Percentiles rank a stretch among this genome's conserved stretches.
Evolutionary conservation across 2,113 vertebrate genomes (phyloP).

Genomic region (Neodontobutis hainanensis): DNA sequence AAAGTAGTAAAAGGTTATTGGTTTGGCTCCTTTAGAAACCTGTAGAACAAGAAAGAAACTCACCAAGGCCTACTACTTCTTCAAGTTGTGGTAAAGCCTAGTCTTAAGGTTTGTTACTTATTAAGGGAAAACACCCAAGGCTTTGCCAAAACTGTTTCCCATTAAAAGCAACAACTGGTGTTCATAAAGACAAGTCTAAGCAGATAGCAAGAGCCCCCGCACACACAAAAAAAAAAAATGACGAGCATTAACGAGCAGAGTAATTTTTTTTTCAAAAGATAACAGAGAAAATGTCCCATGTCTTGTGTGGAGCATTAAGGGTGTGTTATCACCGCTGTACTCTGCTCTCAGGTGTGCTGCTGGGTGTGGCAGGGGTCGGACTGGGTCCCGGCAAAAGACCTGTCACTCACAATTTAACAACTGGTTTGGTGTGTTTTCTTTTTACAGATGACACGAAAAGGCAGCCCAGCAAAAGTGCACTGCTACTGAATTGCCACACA

Average conservation of each 20-base stretch:
- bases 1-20: conserved; percentile 5
- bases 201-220: conserved; percentile 15
- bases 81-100: conserved; percentile 35
- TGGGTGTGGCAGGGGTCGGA: conserved; percentile 45
- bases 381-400: conserved; percentile 17
- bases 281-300: conserved; percentile 1
- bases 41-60: conserved; percentile 2
- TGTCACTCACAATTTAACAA: conserved; percentile 38
- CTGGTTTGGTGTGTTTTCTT: conserved; percentile 39
- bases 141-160: conserved; percentile 7
- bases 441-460: not conserved
- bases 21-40: conserved; percentile 14
- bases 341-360: conserved; percentile 37
- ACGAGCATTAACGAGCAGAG: not conserved
- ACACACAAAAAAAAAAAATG: not conserved
- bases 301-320: not conserved
- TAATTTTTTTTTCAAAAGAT: conserved; percentile 17
- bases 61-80: conserved; percentile 22
- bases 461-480: not conserved
- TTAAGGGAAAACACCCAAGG: conserved; percentile 14
- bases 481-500: too few species aligned
- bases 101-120: conserved; percentile 13
- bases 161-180: conserved; percentile 2
- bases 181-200: conserved; percentile 25
- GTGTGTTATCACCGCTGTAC: conserved; percentile 30